Evolutionary conservation across 92 coral and sea anemone genomes (phyloP), one percentile per base, ranked within the genome.

Genomic region (Scolanthus callimorphus): DNA sequence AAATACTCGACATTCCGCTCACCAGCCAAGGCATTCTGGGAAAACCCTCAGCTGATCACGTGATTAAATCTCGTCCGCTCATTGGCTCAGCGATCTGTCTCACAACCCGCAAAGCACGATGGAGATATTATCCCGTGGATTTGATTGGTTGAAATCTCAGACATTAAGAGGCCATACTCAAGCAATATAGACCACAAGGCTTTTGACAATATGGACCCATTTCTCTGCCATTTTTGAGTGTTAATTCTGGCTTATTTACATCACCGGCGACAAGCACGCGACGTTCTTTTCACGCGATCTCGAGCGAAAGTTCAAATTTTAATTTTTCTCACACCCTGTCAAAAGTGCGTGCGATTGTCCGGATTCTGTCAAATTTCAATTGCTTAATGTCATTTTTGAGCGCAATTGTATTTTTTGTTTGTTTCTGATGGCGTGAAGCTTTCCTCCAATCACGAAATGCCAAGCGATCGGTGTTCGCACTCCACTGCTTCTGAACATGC

Each of bases 161-260:
- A 68, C 75, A 24, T 3, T 21, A 51, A 68, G 48, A 68, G 64
- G 57, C 69, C 41, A 29, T 38, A 57, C 71, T 54, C 39, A 27
- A 23, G 51, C 56, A 47, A 68, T 68, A 68, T 68, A 24, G 29
- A 27, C 69, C 69, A 63, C 57, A 30, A 47, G 57, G 20, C 57
- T 27, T n/a, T 39, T 24, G 55, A 29, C 27, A 66, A 53, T 55
- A 54, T 66, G 29, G 27, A 38, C 72, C 62, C 62, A 63, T 51
- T 49, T 67, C 49, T 31, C 46, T 62, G 29, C 58, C 46, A 28
- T 69, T 78, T 63, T 73, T 68, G 59, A 50, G 69, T 62, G 76
- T 31, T 87, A 82, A 87, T 82, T 86, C 81, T 87, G 90, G 90
- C 73, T 59, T 53, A 56, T 59, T 86, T 74, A 81, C 89, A 71